A percentile compares a stretch with the other conserved stretches of the same genome.
phyloP scores from a whole-genome alignment of 2,888 invertebrate species.

The Argyresthia goedartella region DNA sequence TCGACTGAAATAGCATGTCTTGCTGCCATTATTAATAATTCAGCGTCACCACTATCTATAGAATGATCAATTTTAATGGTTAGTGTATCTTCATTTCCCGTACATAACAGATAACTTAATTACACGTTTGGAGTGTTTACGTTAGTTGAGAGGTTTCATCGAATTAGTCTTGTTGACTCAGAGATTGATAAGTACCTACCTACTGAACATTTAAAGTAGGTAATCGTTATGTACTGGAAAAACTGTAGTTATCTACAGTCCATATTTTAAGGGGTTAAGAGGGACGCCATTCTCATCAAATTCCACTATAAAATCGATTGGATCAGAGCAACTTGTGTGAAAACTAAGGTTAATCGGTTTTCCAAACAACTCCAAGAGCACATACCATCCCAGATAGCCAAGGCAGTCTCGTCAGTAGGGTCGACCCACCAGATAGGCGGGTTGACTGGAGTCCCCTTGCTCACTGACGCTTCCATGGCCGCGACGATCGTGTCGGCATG shows the following conservation, averaged over 20 bases:
- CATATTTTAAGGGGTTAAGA: too few species aligned
- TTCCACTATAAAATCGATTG: too few species aligned
- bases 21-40: too few species aligned
- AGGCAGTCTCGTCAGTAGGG: conserved; percentile 75
- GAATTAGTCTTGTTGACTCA: background rate
- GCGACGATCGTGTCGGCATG: conserved; percentile 72
- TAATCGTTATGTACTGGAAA: too few species aligned
- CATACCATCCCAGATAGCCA: conserved; percentile 69
- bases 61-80: background rate
- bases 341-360: too few species aligned
- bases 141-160: background rate
- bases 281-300: too few species aligned
- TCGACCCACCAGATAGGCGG: conserved; percentile 90
- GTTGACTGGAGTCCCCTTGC: conserved; percentile 79
- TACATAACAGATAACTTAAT: background rate
- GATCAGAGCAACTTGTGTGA: too few species aligned
- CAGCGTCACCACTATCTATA: background rate
- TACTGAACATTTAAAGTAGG: too few species aligned
- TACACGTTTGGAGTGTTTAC: background rate
- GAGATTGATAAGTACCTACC: too few species aligned
- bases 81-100: background rate
- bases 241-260: too few species aligned
- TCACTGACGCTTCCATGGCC: conserved; percentile 72
- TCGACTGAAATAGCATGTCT: too few species aligned
- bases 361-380: background rate